Conservation (phyloP, 2,797 vertebrate genomes). For the Sternarchorhynchus goeldii region DNA sequence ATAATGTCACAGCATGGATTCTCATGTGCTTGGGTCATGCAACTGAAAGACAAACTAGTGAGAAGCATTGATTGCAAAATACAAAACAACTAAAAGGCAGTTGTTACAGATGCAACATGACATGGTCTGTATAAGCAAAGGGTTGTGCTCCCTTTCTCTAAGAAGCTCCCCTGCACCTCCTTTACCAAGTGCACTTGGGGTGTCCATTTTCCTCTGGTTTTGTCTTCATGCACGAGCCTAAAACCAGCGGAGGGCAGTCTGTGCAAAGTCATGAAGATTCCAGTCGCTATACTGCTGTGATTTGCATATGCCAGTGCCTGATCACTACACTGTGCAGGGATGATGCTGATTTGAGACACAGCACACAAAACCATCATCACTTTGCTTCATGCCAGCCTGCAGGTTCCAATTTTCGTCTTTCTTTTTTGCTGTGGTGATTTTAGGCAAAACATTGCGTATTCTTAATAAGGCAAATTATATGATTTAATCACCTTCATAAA, state of each 20-base stretch:
- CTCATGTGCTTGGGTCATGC: neutral
- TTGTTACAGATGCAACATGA: no score
- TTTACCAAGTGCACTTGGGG: no score
- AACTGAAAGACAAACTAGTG: neutral
- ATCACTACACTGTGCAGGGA: neutral
- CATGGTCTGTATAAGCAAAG: no score
- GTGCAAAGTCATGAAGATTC: constrained; percentile 3
- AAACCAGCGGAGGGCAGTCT: constrained; percentile 32
- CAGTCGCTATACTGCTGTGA: neutral
- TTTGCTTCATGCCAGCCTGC: constrained; percentile 33
- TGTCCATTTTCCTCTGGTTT: no score
- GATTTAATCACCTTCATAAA: constrained; percentile 58
- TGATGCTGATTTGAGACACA: neutral
- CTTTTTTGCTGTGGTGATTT: constrained; percentile 26
- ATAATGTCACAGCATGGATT: neutral
- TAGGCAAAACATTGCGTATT: constrained; percentile 34
- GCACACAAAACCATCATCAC: neutral
- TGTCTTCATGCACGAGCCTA: no score
- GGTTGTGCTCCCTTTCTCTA: no score
- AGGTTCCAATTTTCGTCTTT: constrained; percentile 39
- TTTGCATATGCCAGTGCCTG: neutral
- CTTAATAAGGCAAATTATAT: constrained; percentile 50
- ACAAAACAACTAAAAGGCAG: no score
- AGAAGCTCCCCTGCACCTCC: no score
- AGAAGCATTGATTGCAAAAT: neutral